Evolutionary conservation across 1,140 invertebrate species (phyloP).

Genomic region (Orussus abietinus): DNA sequence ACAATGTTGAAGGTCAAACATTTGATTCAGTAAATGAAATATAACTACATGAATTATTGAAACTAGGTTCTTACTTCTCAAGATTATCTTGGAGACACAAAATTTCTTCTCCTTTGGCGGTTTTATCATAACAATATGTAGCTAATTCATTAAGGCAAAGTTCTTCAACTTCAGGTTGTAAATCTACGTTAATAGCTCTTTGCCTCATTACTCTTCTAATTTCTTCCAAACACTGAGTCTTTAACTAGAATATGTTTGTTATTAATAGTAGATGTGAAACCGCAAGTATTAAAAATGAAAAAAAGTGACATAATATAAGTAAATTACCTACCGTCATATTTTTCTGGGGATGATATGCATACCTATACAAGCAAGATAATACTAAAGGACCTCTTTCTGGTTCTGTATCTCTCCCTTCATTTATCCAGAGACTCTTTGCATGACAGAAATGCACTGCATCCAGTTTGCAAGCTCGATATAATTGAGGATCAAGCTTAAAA

Average conservation of each 20-base stretch:
- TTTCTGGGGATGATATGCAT: conserved; percentile 73
- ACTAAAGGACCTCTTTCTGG: conserved; percentile 74
- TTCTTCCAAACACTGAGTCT: conserved; percentile 68
- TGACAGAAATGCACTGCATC: conserved; percentile 83
- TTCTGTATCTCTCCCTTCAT: conserved; percentile 63
- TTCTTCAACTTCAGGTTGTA: conserved; percentile 92
- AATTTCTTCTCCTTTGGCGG: conserved; percentile 83
- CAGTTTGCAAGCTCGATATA: conserved; percentile 82
- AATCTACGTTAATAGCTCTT: conserved; percentile 84
- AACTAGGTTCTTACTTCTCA: conserved; percentile 56
- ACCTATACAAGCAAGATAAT: conserved; percentile 88
- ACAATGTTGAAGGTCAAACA: conserved; percentile 4
- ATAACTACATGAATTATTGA: not conserved
- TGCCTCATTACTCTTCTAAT: conserved; percentile 89
- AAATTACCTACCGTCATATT: conserved; percentile 53
- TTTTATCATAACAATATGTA: conserved; percentile 77
- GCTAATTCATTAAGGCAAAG: conserved; percentile 84
- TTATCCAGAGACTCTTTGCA: conserved; percentile 75
- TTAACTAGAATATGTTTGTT: conserved; percentile 48
- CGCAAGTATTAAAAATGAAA: conserved; percentile 6
- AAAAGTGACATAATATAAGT: not conserved
- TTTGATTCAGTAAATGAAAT: not conserved
- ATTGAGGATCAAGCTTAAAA: conserved; percentile 86
- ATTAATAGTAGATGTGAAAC: conserved; percentile 4
- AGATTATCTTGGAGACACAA: conserved; percentile 89